Evolutionary conservation across 2,888 invertebrate genomes (phyloP).

Genomic region (Nipponacmea schrenckii): DNA sequence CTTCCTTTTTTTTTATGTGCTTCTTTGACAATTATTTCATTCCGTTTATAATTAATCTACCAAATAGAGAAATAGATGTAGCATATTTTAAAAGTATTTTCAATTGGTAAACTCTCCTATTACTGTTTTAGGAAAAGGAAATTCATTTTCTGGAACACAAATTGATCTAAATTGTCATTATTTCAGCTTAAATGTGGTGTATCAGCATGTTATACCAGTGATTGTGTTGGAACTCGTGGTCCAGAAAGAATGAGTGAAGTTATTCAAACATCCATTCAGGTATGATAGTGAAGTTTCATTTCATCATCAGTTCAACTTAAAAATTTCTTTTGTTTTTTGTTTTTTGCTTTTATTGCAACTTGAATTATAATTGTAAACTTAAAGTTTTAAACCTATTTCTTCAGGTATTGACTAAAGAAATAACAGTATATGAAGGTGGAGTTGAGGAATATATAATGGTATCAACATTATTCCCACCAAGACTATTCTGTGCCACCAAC

Average conservation of each 20-base stretch:
- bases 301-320: background rate
- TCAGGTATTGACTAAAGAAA: slow-evolving; percentile 33
- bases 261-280: slow-evolving; percentile 27
- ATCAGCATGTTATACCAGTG: slow-evolving; percentile 28
- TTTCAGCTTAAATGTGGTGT: slow-evolving; percentile 38
- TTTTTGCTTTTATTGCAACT: background rate
- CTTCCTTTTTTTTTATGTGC: too few relatives aligned
- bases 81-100: too few relatives aligned
- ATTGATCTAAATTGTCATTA: background rate
- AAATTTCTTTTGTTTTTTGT: background rate
- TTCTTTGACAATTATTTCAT: too few relatives aligned
- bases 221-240: slow-evolving; percentile 34
- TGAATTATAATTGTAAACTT: background rate
- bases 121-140: too few relatives aligned
- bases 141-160: too few relatives aligned
- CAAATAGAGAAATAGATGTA: too few relatives aligned
- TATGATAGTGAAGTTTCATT: slow-evolving; percentile 12
- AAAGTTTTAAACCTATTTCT: background rate
- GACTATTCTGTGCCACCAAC: slow-evolving; percentile 31
- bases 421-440: slow-evolving; percentile 38
- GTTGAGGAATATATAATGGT: slow-evolving; percentile 25
- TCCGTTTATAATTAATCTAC: too few relatives aligned
- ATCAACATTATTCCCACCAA: slow-evolving; percentile 34
- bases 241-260: slow-evolving; percentile 28
- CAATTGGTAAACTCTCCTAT: too few relatives aligned